A percentile compares a stretch with the other conserved stretches of the same genome.
These are phyloP conservation scores for Drosophila paramelanica DNA, from an alignment of 2,888 invertebrate species.

Conservation along the genomic window DNA sequence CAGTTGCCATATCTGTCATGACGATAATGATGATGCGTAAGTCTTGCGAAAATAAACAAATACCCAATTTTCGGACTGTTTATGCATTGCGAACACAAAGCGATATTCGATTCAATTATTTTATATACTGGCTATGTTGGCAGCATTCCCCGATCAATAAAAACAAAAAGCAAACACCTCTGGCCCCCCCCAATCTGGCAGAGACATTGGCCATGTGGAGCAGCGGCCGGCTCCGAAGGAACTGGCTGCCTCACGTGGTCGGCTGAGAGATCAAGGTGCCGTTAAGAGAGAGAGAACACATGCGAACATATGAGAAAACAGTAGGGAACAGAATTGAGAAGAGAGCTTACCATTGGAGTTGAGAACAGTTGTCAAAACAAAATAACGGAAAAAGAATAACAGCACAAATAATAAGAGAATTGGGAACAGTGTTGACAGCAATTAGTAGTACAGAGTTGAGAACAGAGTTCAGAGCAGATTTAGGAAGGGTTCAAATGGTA, in stretches of 20 bases:
- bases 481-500: too few species aligned
- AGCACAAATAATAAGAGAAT: neutral
- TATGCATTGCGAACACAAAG: slow-evolving; percentile 13
- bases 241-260: neutral
- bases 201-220: slow-evolving; percentile 46
- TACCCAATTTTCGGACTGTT: slow-evolving; percentile 6
- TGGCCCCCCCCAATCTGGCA: slow-evolving; percentile 25
- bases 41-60: slow-evolving; percentile 46
- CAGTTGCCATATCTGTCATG: slow-evolving; percentile 39
- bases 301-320: neutral
- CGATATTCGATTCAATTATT: slow-evolving; percentile 32
- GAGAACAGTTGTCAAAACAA: neutral
- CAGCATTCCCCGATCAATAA: slow-evolving; percentile 29
- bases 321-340: neutral
- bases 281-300: neutral
- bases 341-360: neutral
- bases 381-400: neutral
- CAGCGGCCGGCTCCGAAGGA: neutral
- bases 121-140: slow-evolving; percentile 35
- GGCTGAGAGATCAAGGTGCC: neutral
- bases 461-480: too few species aligned
- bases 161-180: slow-evolving; percentile 26
- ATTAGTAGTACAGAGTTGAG: too few species aligned
- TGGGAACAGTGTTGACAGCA: neutral
- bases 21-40: slow-evolving; percentile 47